Conservation (phyloP, 1,140 invertebrate genomes). For the Nasonia giraulti region DNA sequence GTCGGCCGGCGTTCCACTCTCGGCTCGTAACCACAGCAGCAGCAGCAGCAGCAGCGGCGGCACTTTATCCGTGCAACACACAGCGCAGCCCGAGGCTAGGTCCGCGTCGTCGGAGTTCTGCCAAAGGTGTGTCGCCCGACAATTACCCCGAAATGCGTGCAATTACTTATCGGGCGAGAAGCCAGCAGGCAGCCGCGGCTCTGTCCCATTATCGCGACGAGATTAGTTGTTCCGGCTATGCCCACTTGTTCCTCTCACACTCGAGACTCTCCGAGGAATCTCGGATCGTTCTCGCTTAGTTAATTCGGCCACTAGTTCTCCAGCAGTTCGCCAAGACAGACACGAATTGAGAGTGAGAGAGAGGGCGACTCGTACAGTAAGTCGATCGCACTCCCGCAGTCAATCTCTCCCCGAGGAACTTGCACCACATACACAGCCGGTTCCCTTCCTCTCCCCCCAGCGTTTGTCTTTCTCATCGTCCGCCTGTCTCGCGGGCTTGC, state of each 20-base stretch:
- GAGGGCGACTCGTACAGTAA: background rate
- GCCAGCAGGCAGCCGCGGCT: conserved; percentile 52
- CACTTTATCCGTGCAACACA: background rate
- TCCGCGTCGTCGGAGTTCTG: background rate
- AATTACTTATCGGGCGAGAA: conserved; percentile 59
- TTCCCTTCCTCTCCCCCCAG: too few relatives aligned
- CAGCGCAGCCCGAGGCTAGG: background rate
- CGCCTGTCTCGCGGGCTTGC: background rate
- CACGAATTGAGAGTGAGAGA: conserved; percentile 5
- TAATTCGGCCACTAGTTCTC: conserved; percentile 52
- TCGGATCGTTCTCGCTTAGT: conserved; percentile 62
- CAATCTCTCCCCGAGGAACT: conserved; percentile 1
- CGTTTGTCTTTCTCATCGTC: conserved; percentile 12
- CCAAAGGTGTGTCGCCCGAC: conserved; percentile 58
- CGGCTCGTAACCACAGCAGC: too few relatives aligned
- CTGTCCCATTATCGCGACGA: conserved; percentile 21
- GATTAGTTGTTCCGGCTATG: conserved; percentile 56
- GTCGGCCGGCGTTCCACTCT: too few relatives aligned
- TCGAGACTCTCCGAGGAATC: conserved; percentile 57
- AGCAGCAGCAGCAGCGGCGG: too few relatives aligned
- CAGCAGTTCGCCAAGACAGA: conserved; percentile 7
- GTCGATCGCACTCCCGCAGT: background rate
- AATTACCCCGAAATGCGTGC: conserved; percentile 63
- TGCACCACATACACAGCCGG: background rate
- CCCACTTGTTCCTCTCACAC: conserved; percentile 30